Conservation (phyloP, 2,888 invertebrate genomes). For the Augochlorella aurata region DNA sequence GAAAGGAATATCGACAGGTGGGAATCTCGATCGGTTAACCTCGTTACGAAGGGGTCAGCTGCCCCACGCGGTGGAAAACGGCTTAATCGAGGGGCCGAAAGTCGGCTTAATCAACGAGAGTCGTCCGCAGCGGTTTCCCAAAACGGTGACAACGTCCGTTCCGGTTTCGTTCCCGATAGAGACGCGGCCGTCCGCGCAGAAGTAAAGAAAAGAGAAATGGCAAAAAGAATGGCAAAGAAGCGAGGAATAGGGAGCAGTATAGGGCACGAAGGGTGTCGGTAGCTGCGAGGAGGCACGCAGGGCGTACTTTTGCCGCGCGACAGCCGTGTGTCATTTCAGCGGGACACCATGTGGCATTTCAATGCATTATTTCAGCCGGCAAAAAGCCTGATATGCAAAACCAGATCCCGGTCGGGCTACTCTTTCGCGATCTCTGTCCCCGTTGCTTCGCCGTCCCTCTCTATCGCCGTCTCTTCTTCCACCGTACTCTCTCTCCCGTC, state of each 20-base stretch:
- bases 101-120: neutral
- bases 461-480: constrained; percentile 36
- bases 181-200: neutral
- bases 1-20: too few relatives aligned
- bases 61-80: neutral
- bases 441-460: constrained; percentile 50
- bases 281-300: constrained; percentile 53
- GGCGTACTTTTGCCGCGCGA: constrained; percentile 74
- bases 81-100: neutral
- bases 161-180: neutral
- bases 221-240: neutral
- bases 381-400: constrained; percentile 80
- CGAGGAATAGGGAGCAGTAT: neutral
- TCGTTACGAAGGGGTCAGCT: neutral
- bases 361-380: constrained; percentile 80
- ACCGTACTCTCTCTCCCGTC: constrained; percentile 39
- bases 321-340: constrained; percentile 80
- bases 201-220: neutral
- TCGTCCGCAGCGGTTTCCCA: constrained; percentile 3
- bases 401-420: constrained; percentile 65
- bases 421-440: constrained; percentile 51
- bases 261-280: constrained; percentile 47
- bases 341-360: constrained; percentile 80
- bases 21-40: neutral
- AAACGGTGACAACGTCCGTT: constrained; percentile 16